Conservation (phyloP, 1,140 invertebrate genomes). For the Xylocopa sonorina region DNA sequence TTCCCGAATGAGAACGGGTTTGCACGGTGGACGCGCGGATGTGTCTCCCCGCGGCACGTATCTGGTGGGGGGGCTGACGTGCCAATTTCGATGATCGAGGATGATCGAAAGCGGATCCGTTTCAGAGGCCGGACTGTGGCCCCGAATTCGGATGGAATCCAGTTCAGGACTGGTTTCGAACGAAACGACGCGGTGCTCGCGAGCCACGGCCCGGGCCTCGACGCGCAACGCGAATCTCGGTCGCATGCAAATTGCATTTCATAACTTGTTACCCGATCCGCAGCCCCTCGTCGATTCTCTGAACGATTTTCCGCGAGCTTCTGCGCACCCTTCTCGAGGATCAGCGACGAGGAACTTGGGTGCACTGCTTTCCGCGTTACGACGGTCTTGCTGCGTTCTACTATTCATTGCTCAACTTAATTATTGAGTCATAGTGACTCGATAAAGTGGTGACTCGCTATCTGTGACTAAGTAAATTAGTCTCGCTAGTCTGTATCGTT, state of each 20-base stretch:
- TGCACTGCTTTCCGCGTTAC: too few species aligned
- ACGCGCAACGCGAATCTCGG: slow-evolving; percentile 56
- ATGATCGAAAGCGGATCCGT: slow-evolving; percentile 59
- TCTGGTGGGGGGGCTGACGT: slow-evolving; percentile 14
- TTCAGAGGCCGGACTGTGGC: slow-evolving; percentile 38
- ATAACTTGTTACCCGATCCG: slow-evolving; percentile 71
- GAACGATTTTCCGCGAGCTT: slow-evolving; percentile 20
- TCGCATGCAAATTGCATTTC: slow-evolving; percentile 76
- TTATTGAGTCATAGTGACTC: too few species aligned
- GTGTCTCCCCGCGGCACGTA: too few species aligned
- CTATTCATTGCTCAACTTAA: too few species aligned
- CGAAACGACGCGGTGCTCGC: slow-evolving; percentile 1
- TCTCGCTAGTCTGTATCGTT: too few species aligned
- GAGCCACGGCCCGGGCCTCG: slow-evolving; percentile 12
- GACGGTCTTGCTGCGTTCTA: too few species aligned
- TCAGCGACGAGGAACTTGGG: too few species aligned
- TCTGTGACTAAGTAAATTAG: too few species aligned
- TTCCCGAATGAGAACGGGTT: too few species aligned
- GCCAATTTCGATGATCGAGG: slow-evolving; percentile 47
- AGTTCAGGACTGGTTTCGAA: slow-evolving; percentile 39
- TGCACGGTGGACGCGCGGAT: background rate
- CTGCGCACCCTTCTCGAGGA: too few species aligned
- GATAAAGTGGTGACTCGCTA: too few species aligned
- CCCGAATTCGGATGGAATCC: slow-evolving; percentile 54
- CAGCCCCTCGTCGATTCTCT: slow-evolving; percentile 37